Evolutionary conservation across 2,113 vertebrate species (phyloP), one percentile per base, ranked within the genome.

Genomic region (Turnix velox): DNA sequence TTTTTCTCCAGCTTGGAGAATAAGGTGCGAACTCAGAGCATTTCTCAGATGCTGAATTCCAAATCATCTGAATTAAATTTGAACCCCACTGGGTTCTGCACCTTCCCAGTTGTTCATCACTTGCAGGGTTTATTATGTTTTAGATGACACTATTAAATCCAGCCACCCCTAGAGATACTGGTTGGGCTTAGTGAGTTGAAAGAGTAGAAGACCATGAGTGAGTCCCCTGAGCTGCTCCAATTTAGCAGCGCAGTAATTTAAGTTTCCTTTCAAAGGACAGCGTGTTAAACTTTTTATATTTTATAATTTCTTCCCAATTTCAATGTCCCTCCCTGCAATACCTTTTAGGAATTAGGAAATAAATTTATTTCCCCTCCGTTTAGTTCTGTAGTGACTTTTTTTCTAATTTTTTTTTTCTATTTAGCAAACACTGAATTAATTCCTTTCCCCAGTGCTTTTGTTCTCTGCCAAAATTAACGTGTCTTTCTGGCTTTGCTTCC

Each of bases 121-220:
- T 92, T 46, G 4, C 62, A 93, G 80, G 54, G 67, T 96, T 97
- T 95, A 94, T 95, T 94, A 74, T 84, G 48, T 95, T 96, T 94
- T 57, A 93, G 91, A 72, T 94, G 92, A 76, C 51, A 83, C 68
- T 72, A 89, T 93, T 95, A 94, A 94, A 92, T 46, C 73, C 69
- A 68, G 42, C 19, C 63, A 62, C 63, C 83, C 52, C 82, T 52
- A 72, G 94, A 95, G 93, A 78, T 67, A 25, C 33, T 27, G n/a
- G 40, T 10, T 65, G 57, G 73, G 51, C 54, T 78, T 84, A 51
- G 73, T 83, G 84, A 76, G 27, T 35, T 81, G 80, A n/a, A 95
- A 83, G 88, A 90, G 75, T 54, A 71, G 59, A 87, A 87, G 85
- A 65, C 55, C 42, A n/a, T 4, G 61, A 80, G 39, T 24, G 68